Evolutionary conservation across 2,113 vertebrate genomes (phyloP).

Genomic region (Anarrhichthys ocellatus): DNA sequence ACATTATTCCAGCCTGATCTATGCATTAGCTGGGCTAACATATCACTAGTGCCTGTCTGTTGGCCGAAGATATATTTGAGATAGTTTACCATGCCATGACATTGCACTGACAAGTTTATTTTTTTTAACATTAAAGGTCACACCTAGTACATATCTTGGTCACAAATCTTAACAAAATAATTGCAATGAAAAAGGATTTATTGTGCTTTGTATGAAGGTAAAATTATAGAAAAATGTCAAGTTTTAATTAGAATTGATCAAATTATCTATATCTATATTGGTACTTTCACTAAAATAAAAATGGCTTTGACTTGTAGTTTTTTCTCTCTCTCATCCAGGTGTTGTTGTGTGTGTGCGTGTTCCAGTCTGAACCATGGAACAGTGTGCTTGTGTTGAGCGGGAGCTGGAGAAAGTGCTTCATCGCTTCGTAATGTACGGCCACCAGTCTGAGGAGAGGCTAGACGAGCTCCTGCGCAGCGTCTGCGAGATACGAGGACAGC

Average conservation of each 20-base stretch:
- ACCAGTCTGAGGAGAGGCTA: conserved; percentile 91
- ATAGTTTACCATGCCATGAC: background rate
- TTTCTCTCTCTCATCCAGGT: conserved; percentile 32
- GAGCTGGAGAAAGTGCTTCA: conserved; percentile 93
- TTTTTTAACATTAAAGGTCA: background rate
- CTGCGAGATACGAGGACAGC: conserved; percentile 88
- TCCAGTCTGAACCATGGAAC: conserved; percentile 86
- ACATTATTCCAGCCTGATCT: background rate
- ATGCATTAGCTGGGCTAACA: background rate
- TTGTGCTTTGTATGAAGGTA: background rate
- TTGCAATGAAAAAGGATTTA: background rate
- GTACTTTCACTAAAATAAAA: background rate
- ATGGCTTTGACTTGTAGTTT: background rate
- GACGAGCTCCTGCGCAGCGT: conserved; percentile 89
- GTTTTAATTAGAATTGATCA: background rate
- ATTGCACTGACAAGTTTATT: background rate
- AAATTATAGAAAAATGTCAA: background rate
- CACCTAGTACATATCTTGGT: background rate
- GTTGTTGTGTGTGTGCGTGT: conserved; percentile 60
- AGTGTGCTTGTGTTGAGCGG: conserved; percentile 91
- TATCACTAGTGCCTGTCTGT: background rate
- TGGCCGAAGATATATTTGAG: background rate
- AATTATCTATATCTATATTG: background rate
- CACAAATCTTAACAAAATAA: background rate
- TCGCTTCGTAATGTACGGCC: conserved; percentile 90